These are phyloP conservation scores for Rhamphomyia laevipes DNA, from an alignment of 2,888 invertebrate genomes.

Conservation along the genomic window DNA sequence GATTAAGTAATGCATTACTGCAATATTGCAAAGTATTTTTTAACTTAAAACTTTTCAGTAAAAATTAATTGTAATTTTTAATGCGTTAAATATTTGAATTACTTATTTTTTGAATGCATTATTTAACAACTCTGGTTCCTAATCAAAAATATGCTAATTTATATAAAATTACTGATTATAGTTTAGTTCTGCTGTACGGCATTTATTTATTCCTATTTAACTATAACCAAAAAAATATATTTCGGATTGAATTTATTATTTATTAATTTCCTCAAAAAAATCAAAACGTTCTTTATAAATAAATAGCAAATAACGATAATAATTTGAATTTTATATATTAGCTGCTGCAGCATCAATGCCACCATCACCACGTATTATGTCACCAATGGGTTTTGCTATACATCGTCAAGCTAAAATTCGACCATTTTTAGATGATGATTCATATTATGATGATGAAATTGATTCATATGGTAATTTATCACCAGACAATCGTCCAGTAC, in stretches of 20 bases:
- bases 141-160: too few species aligned
- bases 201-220: too few species aligned
- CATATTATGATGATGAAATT: conserved; percentile 44
- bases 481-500: conserved; percentile 53
- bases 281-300: too few species aligned
- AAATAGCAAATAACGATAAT: background rate
- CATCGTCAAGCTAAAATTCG: conserved; percentile 41
- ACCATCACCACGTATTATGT: conserved; percentile 52
- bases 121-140: too few species aligned
- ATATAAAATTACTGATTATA: too few species aligned
- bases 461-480: conserved; percentile 35
- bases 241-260: background rate
- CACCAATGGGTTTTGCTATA: conserved; percentile 53
- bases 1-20: too few species aligned
- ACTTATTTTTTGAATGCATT: too few species aligned
- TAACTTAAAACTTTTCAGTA: too few species aligned
- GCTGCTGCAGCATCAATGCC: conserved; percentile 21
- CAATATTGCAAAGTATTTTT: too few species aligned
- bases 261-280: background rate
- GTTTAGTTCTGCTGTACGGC: too few species aligned
- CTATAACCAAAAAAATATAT: background rate
- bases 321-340: conserved; percentile 2
- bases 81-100: too few species aligned
- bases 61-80: too few species aligned
- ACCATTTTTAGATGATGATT: conserved; percentile 47